Evolutionary conservation across 2,888 invertebrate genomes (phyloP), one percentile per base, ranked within the genome.

Genomic region (Silvanus unidentatus): DNA sequence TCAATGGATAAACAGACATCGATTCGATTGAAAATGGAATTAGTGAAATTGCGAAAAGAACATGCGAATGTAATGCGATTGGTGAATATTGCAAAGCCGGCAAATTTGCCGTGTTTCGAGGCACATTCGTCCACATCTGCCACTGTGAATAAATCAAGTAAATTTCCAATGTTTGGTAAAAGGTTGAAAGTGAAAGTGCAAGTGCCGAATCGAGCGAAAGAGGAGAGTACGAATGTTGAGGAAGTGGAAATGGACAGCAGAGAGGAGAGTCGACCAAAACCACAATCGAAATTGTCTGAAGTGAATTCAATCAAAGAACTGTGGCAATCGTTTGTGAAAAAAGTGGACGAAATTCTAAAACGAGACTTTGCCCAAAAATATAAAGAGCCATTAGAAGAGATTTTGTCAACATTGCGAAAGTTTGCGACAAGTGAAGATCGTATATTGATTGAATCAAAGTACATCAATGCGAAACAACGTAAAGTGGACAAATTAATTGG

Each of bases 1-100:
- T 63, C 70, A 45, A 70, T 74, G 0, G 77, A 75, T 44, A 80
- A 80, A 60, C 74, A 74, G 1, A 73, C 75, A 16, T 72, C 83
- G 11, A 80, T 79, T 42, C 86, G 84, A 66, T 77, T 84, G 1
- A 85, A 82, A 81, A 72, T 78, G 58, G 80, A 81, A 45, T 76
- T 93, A 22, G 75, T 80, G 30, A 81, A 81, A 47, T 65, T 93
- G 3, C 82, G 80, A 58, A 70, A 74, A 8, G 89, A 93, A 59
- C 78, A 88, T 47, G 69, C 74, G 0, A 81, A 80, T 58, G 69
- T 88, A 0, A 76, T 84, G 30, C 81, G 82, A 14, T 70, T 95
- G 15, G 80, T 88, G 0, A 85, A 88, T 53, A 73, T 95, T 32
- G 83, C 85, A 0, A 79, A 81, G 48, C 89, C 89, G 0, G 78